Evolutionary conservation across 2,797 vertebrate genomes (phyloP).

Genomic region (Lepilemur septentrionalis): DNA sequence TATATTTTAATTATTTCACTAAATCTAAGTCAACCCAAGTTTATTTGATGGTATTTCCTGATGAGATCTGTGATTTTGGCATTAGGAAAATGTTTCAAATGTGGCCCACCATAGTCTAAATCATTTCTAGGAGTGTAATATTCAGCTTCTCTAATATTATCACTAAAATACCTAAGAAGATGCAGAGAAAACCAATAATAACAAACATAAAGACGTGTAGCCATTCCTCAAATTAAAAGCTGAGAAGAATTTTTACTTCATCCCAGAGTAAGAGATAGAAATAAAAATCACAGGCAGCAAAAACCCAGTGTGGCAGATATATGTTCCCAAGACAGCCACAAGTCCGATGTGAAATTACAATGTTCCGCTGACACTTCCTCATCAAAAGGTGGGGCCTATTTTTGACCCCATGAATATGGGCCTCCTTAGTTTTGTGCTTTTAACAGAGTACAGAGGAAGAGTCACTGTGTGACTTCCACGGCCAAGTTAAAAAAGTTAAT

Average conservation of each 20-base stretch:
- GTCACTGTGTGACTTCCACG: background rate
- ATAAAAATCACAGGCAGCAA: background rate
- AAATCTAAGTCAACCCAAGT: background rate
- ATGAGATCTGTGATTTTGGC: background rate
- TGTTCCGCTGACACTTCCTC: background rate
- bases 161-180: background rate
- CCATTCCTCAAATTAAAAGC: background rate
- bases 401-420: background rate
- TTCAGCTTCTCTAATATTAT: background rate
- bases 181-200: background rate
- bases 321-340: background rate
- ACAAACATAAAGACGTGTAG: background rate
- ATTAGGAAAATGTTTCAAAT: background rate
- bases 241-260: background rate
- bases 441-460: background rate
- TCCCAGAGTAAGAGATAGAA: background rate
- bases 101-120: background rate
- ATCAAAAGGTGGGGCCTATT: background rate
- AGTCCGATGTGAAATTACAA: background rate
- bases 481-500: background rate
- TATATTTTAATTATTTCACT: constrained; percentile 4
- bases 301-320: background rate
- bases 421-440: background rate
- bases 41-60: background rate
- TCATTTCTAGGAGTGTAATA: background rate